Base-by-base conservation (phyloP, 2,797 vertebrate genomes). In the Pangasius mekongensis region DNA sequence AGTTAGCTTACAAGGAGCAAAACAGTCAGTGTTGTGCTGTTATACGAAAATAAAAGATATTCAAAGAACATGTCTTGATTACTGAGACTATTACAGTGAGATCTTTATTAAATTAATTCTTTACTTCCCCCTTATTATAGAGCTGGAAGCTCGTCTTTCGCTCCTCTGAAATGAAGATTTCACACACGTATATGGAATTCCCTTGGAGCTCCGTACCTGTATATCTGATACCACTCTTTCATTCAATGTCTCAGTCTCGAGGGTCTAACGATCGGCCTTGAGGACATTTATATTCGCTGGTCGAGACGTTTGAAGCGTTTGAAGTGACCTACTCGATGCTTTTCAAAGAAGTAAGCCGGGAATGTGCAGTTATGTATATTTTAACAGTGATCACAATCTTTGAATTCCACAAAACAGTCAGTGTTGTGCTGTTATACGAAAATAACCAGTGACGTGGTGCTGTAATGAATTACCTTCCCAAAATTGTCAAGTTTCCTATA, bases 231-330 rank as follows among this genome's bases (percentile, higher is more conserved):
- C 33, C 4, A 0, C 36, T 74, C 86, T 73, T 83, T 83, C 54
- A 27, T 83, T 13, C 14, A 74, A 87, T 87, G 78, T 58, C 52
- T 52, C 3, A 11, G 52, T 71, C 86, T 71, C 27, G 10, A 39
- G 66, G 77, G 78, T 22, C 49, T 71, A 58, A 20, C 16, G 1
- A 47, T 20, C 64, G 5, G 77, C 49, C 62, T n/a, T 30, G 16
- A 73, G 49, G 39, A 64, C n/a, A 22, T 52, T 64, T 77, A 36
- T 11, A 86, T 78, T 78, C 43, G n/a, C 39, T 66, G 43, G 47
- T 78, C 49, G 5, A 43, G 30, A 77, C 0, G 5, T 62, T 36
- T 36, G 18, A 80, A 18, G 18, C 14, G 5, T 62, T 36, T 36
- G 18, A 80, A 18, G 18, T 6, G n/a, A 76, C 0, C 14, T 36